phyloP scores from a whole-genome alignment of 2,797 vertebrate species.

The Prionace glauca region DNA sequence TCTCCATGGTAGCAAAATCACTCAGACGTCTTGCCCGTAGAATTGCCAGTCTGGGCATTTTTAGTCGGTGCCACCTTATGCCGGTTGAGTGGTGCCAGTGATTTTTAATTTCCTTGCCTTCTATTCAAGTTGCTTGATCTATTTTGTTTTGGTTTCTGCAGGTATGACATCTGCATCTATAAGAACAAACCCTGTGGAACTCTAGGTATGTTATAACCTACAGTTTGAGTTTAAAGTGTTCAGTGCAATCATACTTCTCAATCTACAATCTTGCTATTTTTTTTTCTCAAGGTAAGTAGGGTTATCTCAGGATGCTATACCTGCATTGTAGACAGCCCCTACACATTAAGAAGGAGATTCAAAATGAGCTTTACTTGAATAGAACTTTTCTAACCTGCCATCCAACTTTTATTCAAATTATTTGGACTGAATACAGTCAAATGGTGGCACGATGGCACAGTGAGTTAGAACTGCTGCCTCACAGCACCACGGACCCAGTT shows the following conservation, averaged over 20 bases:
- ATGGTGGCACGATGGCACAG: background rate
- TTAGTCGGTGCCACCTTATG: background rate
- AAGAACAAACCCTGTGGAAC: constrained; percentile 98
- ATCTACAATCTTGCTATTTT: background rate
- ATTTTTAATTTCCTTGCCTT: constrained; percentile 1
- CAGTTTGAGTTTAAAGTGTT: background rate
- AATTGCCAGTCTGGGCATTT: background rate
- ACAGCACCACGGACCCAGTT: too few relatives aligned
- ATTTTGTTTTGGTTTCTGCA: constrained; percentile 46
- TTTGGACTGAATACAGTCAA: background rate
- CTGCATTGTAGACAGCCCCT: background rate
- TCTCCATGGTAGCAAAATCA: background rate
- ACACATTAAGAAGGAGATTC: background rate
- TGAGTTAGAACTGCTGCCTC: too few relatives aligned
- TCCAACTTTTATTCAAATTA: background rate
- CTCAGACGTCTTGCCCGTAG: too few relatives aligned
- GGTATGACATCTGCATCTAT: constrained; percentile 98
- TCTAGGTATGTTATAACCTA: constrained; percentile 65
- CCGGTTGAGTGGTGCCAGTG: background rate
- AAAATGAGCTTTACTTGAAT: background rate
- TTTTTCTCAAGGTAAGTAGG: background rate
- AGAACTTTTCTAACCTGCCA: background rate
- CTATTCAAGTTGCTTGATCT: background rate
- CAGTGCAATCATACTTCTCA: background rate
- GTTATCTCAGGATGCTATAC: background rate